Percentiles rank a stretch among this genome's conserved stretches.
These are phyloP conservation scores for Chiloscyllium plagiosum DNA, from an alignment of 2,113 vertebrate species.

Conservation along the genomic window DNA sequence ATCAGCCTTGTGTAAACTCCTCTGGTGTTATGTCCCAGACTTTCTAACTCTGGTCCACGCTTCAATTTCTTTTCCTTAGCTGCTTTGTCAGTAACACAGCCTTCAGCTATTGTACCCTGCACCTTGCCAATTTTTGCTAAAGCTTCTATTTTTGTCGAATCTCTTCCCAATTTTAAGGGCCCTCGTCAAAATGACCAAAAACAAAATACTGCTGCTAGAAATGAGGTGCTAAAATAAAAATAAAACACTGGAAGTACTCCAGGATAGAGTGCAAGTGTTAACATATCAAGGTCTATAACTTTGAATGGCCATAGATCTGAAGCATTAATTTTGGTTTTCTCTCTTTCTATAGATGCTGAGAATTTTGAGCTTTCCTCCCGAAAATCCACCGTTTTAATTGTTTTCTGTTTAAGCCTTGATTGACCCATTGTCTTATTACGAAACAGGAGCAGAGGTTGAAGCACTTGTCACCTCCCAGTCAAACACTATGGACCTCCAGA, in stretches of 20 bases:
- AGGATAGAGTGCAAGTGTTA: background rate
- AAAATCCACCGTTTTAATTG: background rate
- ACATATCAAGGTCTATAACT: background rate
- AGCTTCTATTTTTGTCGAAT: background rate
- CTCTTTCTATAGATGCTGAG: background rate
- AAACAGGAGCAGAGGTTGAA: constrained; percentile 54
- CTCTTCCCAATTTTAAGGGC: background rate
- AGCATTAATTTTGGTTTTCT: background rate
- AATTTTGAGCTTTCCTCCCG: background rate
- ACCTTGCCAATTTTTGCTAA: background rate
- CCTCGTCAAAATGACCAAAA: background rate
- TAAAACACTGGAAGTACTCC: background rate
- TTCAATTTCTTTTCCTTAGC: background rate
- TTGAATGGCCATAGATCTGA: background rate
- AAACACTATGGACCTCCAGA: constrained; percentile 50
- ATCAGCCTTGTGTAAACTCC: background rate
- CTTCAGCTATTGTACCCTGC: background rate
- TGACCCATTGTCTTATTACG: background rate
- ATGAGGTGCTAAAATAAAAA: background rate
- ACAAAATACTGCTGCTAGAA: background rate
- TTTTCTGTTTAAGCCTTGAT: background rate
- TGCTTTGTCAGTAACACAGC: background rate
- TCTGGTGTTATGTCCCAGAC: too few relatives aligned
- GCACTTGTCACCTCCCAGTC: constrained; percentile 58
- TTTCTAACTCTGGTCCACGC: background rate